These are phyloP conservation scores for Seriola aureovittata DNA, from an alignment of 2,113 vertebrate species.

Conservation along the genomic window DNA sequence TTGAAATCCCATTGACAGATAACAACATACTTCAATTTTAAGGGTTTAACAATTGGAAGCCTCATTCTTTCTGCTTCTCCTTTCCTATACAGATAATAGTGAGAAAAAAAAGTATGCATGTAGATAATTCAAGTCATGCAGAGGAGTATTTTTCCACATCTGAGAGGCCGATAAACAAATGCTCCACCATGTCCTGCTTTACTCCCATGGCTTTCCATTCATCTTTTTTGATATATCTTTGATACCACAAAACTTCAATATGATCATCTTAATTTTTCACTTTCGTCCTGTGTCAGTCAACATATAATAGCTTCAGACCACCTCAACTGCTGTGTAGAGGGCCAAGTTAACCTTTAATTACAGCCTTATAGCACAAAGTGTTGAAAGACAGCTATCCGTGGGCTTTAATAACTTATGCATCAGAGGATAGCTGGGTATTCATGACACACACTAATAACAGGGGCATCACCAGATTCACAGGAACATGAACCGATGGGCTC, in stretches of 20 bases:
- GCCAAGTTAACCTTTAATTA: conserved; percentile 58
- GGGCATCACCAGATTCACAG: conserved; percentile 2
- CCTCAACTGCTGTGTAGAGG: conserved; percentile 26
- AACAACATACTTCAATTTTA: conserved; percentile 49
- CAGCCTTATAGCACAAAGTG: conserved; percentile 46
- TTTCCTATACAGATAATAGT: not conserved
- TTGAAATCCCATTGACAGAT: conserved; percentile 48
- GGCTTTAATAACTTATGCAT: conserved; percentile 40
- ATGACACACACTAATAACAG: not conserved
- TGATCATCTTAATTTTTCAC: conserved; percentile 32
- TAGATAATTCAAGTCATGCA: not conserved
- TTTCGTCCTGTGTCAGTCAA: conserved; percentile 38
- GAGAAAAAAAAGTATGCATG: conserved; percentile 3
- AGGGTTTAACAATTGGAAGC: conserved; percentile 46
- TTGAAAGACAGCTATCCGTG: conserved; percentile 57
- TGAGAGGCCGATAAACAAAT: not conserved
- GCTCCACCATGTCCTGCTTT: not conserved
- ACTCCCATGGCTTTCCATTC: not conserved
- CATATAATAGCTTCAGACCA: not conserved
- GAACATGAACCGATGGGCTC: conserved; percentile 11
- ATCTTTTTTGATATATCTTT: not conserved
- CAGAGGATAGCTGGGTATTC: conserved; percentile 29
- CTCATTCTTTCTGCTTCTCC: conserved; percentile 11
- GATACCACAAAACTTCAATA: not conserved
- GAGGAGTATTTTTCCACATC: conserved; percentile 1